Evolutionary conservation across 2,797 vertebrate genomes (phyloP), one percentile per base, ranked within the genome.

Genomic region (Gymnothorax javanicus): DNA sequence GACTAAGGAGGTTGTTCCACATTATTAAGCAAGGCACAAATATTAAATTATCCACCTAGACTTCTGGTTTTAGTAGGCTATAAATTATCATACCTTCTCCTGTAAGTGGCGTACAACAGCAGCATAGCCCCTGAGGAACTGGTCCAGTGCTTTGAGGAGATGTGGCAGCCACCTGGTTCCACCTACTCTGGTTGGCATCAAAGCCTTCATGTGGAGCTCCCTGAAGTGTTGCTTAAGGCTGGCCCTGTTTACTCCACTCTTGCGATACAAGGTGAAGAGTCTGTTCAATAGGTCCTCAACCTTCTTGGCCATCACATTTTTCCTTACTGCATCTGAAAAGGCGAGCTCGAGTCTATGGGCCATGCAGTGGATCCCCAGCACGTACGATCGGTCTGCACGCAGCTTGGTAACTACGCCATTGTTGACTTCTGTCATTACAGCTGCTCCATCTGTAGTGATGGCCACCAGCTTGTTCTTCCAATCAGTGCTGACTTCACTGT

Each of bases 101-200:
- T 75, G n/a, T 75, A 84, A 84, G 83, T 84, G 83, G 54, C 43
- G 83, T 7, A 84, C 23, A 60, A 84, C 62, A n/a, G 56, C 83
- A 59, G 23, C 50, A 62, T 25, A 86, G 71, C 58, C 81, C 67
- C 69, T 84, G n/a, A 89, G 64, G 33, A 89, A 85, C 67, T 85
- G 62, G 62, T 87, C 83, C 11, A 85, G 64, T 33, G 86, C 79
- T 71, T 54, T 85, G 83, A 87, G 67, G 52, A 87, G 86, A 87
- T 83, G 88, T 83, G 77, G 62, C 64, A 71, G 86, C 57, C 88
- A 85, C 73, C 62, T n/a, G 77, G 86, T 67, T 77, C 86, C 86
- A 87, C 83, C 82, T 82, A 58, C 75, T 87, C 77, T 54, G 86
- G 86, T 87, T 84, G 83, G 75, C 84, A 87, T 85, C 75, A 87